Conservation (phyloP, 2,113 vertebrate species). For the Gracilinanus agilis region DNA sequence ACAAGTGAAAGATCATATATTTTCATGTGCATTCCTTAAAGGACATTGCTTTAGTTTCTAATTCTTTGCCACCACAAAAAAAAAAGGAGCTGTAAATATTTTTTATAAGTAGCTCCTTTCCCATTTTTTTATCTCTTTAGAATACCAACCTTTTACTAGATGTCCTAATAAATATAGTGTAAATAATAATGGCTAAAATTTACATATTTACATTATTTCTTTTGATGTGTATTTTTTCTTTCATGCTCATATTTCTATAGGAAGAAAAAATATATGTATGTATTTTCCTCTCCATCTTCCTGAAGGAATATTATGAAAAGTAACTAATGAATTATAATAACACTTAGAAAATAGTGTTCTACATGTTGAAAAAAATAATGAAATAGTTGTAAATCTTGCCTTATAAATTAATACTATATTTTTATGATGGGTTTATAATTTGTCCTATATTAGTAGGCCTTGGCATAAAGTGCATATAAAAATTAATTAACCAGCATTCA, state of each 20-base stretch:
- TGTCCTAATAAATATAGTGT: background rate
- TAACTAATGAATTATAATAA: background rate
- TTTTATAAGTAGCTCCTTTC: no score
- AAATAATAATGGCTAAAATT: background rate
- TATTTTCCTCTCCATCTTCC: background rate
- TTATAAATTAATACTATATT: background rate
- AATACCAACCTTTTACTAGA: background rate
- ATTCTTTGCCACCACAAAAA: no score
- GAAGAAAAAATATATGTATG: background rate
- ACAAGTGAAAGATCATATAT: no score
- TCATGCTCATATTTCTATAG: background rate
- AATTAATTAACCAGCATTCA: background rate
- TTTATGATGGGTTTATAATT: background rate
- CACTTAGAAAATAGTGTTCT: background rate
- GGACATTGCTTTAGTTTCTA: no score
- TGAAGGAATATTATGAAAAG: background rate
- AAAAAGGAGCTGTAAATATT: no score
- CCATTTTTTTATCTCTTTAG: no score
- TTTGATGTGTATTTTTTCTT: background rate
- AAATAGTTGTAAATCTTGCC: background rate
- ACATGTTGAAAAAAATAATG: background rate
- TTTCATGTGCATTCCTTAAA: no score
- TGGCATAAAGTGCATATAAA: background rate
- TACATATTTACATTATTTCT: background rate
- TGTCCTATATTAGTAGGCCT: background rate